Evolutionary conservation across 2,797 vertebrate species (phyloP).

Genomic region (Acestrorhynchus altus): DNA sequence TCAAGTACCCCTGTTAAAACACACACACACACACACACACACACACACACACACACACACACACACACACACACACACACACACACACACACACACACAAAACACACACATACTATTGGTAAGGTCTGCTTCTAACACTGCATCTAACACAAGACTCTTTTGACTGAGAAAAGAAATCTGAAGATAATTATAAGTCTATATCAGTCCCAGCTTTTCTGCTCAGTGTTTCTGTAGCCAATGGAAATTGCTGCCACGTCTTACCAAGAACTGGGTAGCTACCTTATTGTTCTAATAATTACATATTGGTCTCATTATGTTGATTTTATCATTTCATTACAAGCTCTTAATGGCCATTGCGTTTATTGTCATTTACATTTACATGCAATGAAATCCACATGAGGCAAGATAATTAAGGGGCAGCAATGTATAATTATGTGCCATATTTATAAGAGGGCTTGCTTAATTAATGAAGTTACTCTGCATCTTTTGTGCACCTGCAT

Average conservation of each 20-base stretch:
- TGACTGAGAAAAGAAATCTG: not conserved
- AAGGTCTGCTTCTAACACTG: not conserved
- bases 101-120: too few relatives aligned
- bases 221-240: not conserved
- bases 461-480: slow-evolving; percentile 91
- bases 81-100: too few relatives aligned
- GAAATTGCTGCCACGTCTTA: slow-evolving; percentile 12
- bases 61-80: too few relatives aligned
- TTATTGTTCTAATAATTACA: slow-evolving; percentile 42
- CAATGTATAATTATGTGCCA: slow-evolving; percentile 96
- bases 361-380: slow-evolving; percentile 78
- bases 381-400: slow-evolving; percentile 57
- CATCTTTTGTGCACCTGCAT: slow-evolving; percentile 91
- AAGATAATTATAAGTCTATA: slow-evolving; percentile 11
- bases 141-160: not conserved
- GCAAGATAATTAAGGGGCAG: slow-evolving; percentile 91
- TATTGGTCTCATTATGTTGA: slow-evolving; percentile 34
- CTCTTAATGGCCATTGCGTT: slow-evolving; percentile 71
- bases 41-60: too few relatives aligned
- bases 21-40: too few relatives aligned
- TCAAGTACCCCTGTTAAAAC: too few relatives aligned
- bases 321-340: slow-evolving; percentile 37
- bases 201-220: slow-evolving; percentile 12
- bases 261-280: slow-evolving; percentile 19
- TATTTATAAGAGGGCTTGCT: slow-evolving; percentile 92